These are phyloP conservation scores for Atta colombica DNA, from an alignment of 1,140 invertebrate species.

Conservation along the genomic window DNA sequence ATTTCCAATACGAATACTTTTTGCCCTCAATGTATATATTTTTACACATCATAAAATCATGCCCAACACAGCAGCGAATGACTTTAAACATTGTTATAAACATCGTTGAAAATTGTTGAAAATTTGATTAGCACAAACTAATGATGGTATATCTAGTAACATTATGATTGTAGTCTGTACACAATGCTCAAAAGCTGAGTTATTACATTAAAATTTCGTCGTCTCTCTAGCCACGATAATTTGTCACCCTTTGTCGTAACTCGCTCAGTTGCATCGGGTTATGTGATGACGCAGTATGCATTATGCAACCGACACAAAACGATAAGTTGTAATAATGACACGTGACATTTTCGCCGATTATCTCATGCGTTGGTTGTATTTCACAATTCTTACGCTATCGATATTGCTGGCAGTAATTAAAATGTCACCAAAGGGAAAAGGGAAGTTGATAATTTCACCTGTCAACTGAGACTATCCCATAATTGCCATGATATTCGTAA, in stretches of 20 bases:
- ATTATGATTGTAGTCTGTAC: constrained; percentile 1
- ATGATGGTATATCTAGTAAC: not conserved
- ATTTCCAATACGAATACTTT: too few relatives aligned
- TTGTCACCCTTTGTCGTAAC: constrained; percentile 41
- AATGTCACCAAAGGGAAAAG: not conserved
- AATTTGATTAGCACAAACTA: constrained; percentile 30
- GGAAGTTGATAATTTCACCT: not conserved
- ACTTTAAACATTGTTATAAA: not conserved
- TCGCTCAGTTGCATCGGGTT: not conserved
- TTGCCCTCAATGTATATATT: not conserved
- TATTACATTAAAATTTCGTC: constrained; percentile 63
- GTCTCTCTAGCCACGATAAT: constrained; percentile 33
- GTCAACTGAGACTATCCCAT: not conserved
- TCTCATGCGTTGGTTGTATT: not conserved
- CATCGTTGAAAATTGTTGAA: constrained; percentile 33
- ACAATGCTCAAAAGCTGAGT: constrained; percentile 34
- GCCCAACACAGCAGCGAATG: not conserved
- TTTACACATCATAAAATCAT: not conserved
- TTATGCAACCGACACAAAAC: not conserved
- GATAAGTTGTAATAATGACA: constrained; percentile 23
- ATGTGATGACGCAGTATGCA: constrained; percentile 12
- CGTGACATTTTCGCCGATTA: not conserved
- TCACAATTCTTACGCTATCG: constrained; percentile 9
- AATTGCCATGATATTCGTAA: not conserved
- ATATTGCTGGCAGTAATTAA: not conserved